Conservation (phyloP, 2,797 vertebrate species). For the Crenichthys baileyi region DNA sequence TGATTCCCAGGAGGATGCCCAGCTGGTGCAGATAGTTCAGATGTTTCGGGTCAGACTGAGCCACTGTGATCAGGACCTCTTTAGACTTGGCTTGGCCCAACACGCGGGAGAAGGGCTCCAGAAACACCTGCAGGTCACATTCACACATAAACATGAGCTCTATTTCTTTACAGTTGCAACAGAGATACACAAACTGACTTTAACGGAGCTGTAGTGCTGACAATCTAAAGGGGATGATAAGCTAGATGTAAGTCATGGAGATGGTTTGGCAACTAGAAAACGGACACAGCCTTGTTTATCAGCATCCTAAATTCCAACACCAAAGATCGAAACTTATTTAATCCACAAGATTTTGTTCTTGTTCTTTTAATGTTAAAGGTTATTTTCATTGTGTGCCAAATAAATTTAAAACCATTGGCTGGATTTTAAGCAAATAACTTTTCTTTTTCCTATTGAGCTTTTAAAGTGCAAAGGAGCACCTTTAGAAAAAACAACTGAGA, state of each 20-base stretch:
- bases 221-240: no score
- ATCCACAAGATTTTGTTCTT: no score
- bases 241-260: no score
- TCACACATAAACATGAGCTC: neutral
- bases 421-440: neutral
- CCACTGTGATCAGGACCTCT: constrained; percentile 70
- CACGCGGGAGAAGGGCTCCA: constrained; percentile 82
- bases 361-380: no score
- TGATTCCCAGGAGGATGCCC: constrained; percentile 81
- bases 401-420: no score
- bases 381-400: no score
- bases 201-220: no score
- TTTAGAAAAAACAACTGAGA: neutral
- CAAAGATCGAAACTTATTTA: no score
- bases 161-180: neutral
- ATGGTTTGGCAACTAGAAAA: no score
- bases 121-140: constrained; percentile 72
- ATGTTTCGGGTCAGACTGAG: constrained; percentile 66
- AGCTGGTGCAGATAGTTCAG: constrained; percentile 80
- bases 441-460: neutral
- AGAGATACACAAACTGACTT: neutral
- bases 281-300: no score
- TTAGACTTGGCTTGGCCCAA: constrained; percentile 83
- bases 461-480: neutral
- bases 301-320: no score